phyloP scores from a whole-genome alignment of 1,140 invertebrate genomes.

The Conus betulinus region DNA sequence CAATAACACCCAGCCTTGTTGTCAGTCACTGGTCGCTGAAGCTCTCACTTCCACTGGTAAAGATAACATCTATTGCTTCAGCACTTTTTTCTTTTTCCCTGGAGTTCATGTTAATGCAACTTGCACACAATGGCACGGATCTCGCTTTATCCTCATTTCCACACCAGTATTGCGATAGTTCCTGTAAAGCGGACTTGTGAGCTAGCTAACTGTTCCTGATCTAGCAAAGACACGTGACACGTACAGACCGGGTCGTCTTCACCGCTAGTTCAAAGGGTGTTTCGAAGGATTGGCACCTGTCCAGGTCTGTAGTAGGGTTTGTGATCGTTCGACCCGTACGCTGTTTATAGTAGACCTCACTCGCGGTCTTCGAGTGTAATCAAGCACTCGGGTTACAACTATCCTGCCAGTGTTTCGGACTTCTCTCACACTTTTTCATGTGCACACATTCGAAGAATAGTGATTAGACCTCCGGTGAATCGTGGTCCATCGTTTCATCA shows the following conservation, averaged over 20 bases:
- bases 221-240: background rate
- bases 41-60: background rate
- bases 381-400: background rate
- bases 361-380: background rate
- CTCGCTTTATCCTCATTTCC: background rate
- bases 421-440: background rate
- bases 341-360: background rate
- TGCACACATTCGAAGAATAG: too few species aligned
- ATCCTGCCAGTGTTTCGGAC: background rate
- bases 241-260: slow-evolving; percentile 3
- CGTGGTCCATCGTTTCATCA: too few species aligned
- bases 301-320: background rate
- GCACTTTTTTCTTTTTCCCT: background rate
- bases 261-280: background rate
- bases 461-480: too few species aligned
- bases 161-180: background rate
- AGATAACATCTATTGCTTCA: background rate
- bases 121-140: background rate
- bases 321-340: too few species aligned
- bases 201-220: background rate
- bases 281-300: background rate
- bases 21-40: too few species aligned
- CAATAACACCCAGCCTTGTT: too few species aligned
- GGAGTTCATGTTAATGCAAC: background rate
- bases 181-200: background rate